Evolutionary conservation across 2,113 vertebrate species (phyloP).

Genomic region (Shinisaurus crocodilurus): DNA sequence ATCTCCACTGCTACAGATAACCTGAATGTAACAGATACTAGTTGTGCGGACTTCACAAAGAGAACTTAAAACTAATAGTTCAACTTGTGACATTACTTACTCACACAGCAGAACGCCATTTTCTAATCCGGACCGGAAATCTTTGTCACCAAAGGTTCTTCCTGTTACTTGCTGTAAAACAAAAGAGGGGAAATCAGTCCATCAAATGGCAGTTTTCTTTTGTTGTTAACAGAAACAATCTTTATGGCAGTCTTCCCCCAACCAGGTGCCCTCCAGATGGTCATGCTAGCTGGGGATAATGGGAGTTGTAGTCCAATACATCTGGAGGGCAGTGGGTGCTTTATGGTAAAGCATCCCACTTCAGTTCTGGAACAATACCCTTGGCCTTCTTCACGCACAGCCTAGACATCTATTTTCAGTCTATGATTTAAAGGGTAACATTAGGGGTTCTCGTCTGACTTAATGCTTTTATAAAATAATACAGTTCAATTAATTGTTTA

Average conservation of each 20-base stretch:
- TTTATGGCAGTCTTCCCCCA: background rate
- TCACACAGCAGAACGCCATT: conserved; percentile 96
- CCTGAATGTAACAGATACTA: background rate
- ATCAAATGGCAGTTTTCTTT: background rate
- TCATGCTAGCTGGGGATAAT: background rate
- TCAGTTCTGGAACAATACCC: background rate
- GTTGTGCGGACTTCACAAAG: background rate
- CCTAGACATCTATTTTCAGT: background rate
- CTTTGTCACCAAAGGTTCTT: conserved; percentile 90
- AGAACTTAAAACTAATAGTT: background rate
- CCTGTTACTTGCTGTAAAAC: conserved; percentile 90
- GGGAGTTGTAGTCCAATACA: background rate
- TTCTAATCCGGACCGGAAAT: conserved; percentile 90
- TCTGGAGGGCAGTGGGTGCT: background rate
- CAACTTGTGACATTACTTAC: conserved; percentile 81
- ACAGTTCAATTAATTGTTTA: background rate
- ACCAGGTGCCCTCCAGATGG: background rate
- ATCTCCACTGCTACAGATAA: background rate
- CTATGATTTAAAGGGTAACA: background rate
- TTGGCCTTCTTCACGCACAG: background rate
- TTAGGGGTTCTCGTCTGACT: background rate
- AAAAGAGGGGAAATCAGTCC: conserved; percentile 15
- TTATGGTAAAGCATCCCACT: conserved; percentile 2
- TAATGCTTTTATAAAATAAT: background rate
- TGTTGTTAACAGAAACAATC: background rate